A percentile compares a stretch with the other conserved stretches of the same genome.
These are phyloP conservation scores for Mirounga angustirostris DNA, from an alignment of 2,113 vertebrate species.

Conservation along the genomic window DNA sequence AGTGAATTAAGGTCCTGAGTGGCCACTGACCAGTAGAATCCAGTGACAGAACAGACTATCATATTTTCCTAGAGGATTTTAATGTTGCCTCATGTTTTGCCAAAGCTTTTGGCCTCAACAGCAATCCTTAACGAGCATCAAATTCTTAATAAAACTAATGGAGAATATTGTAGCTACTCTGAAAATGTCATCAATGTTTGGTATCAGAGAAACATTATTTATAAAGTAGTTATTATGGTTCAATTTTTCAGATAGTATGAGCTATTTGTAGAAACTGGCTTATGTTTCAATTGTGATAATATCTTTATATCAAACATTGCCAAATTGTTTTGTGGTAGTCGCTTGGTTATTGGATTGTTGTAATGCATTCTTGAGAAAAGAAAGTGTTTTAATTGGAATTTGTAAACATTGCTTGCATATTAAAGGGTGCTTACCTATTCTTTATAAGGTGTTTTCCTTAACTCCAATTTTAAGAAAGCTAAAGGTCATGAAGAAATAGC, in stretches of 20 bases:
- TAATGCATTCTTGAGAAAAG: conserved; percentile 32
- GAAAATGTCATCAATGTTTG: conserved; percentile 13
- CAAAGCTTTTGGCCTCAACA: background rate
- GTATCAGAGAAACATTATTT: background rate
- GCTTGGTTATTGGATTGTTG: background rate
- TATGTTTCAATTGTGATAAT: background rate
- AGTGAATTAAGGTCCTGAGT: background rate
- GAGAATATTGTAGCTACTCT: background rate
- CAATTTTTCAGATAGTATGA: background rate
- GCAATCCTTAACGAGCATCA: background rate
- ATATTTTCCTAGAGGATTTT: conserved; percentile 17
- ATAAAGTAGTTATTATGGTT: background rate
- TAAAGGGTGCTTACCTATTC: background rate
- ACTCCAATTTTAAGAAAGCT: background rate
- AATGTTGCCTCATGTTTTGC: conserved; percentile 21
- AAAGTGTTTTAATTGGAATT: conserved; percentile 11
- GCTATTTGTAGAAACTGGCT: background rate
- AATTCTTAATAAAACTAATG: background rate
- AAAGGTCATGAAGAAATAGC: conserved; percentile 18
- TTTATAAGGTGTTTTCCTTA: background rate
- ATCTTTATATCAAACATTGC: background rate
- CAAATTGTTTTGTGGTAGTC: background rate
- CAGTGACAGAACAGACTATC: background rate
- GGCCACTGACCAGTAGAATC: background rate
- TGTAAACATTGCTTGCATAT: background rate